These are phyloP conservation scores for Trichogramma evanescens DNA, from an alignment of 2,888 invertebrate genomes.

Conservation along the genomic window DNA sequence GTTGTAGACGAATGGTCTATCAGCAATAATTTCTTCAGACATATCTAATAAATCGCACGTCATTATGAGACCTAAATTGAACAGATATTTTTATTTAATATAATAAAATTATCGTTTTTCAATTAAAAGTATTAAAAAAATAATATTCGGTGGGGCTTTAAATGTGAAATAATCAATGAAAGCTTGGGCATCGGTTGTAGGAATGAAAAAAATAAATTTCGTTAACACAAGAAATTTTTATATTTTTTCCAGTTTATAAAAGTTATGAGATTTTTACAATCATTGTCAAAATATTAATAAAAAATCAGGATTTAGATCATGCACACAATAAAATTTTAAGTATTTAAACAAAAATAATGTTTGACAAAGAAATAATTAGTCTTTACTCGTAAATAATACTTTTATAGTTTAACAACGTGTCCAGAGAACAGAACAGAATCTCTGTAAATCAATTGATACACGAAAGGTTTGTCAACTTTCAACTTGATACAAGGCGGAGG, in stretches of 20 bases:
- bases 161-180: neutral
- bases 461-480: conserved; percentile 37
- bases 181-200: neutral
- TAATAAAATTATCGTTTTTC: too few species aligned
- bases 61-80: too few species aligned
- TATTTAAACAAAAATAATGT: neutral
- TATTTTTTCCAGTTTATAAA: neutral
- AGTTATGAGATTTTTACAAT: neutral
- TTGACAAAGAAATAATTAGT: neutral
- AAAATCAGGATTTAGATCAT: too few species aligned
- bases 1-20: conserved; percentile 38
- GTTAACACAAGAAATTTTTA: neutral
- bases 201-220: neutral
- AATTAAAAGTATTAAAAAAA: too few species aligned
- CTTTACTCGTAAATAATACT: neutral
- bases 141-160: neutral
- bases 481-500: conserved; percentile 23
- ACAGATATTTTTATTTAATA: too few species aligned
- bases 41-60: too few species aligned
- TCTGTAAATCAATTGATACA: conserved; percentile 27
- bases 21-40: neutral
- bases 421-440: conserved; percentile 20
- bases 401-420: conserved; percentile 10
- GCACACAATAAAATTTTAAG: too few species aligned
- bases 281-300: too few species aligned